Conservation (phyloP, 2,888 invertebrate genomes). For the Hyles lineata region DNA sequence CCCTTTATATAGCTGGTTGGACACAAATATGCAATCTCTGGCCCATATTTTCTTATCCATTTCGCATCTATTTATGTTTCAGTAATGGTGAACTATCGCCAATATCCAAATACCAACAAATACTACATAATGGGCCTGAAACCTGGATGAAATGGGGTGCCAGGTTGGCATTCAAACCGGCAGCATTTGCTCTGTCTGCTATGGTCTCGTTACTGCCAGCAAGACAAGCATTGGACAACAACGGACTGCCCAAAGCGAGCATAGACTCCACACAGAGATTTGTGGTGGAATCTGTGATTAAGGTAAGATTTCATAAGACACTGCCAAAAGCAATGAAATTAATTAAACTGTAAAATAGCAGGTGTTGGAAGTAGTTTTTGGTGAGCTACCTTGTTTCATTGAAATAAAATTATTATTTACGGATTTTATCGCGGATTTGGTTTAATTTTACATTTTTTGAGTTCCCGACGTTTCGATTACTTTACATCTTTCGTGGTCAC, state of each 20-base stretch:
- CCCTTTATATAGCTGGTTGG: no score
- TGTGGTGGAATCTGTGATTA: slow-evolving; percentile 72
- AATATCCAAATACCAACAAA: slow-evolving; percentile 73
- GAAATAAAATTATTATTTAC: no score
- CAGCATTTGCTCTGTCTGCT: slow-evolving; percentile 70
- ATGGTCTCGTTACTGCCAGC: slow-evolving; percentile 66
- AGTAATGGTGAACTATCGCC: slow-evolving; percentile 71
- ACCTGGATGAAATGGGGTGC: slow-evolving; percentile 79
- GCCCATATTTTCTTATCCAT: no score
- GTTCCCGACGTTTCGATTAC: no score
- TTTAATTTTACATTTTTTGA: no score
- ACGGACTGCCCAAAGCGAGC: slow-evolving; percentile 73
- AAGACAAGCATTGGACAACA: slow-evolving; percentile 62
- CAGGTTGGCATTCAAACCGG: slow-evolving; percentile 72
- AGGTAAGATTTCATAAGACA: slow-evolving; percentile 52
- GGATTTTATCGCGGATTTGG: no score
- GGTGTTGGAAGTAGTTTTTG: neutral
- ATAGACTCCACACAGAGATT: slow-evolving; percentile 74
- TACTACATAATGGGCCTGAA: slow-evolving; percentile 72
- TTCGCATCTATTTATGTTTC: slow-evolving; percentile 39
- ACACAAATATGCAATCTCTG: no score
- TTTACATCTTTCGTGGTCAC: no score
- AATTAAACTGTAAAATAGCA: neutral
- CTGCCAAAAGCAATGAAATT: no score
- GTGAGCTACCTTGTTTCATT: no score